These are phyloP conservation scores for Excalfactoria chinensis DNA, from an alignment of 2,113 vertebrate genomes.

Conservation along the genomic window DNA sequence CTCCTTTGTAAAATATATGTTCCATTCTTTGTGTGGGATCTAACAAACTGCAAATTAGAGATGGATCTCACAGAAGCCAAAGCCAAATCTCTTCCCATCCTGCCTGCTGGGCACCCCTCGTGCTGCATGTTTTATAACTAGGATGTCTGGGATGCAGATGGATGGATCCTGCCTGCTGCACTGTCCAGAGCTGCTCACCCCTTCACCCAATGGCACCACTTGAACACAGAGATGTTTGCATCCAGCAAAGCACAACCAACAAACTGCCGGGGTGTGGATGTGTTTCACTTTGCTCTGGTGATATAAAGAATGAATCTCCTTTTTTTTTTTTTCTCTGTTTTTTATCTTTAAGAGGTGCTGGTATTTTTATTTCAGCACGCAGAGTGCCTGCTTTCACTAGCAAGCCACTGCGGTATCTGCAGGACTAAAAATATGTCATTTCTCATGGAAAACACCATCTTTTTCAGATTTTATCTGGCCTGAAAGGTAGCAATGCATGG, in stretches of 20 bases:
- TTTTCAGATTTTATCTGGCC: neutral
- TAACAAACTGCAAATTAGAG: neutral
- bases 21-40: neutral
- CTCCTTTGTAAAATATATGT: neutral
- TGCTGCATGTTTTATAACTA: neutral
- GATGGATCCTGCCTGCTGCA: neutral
- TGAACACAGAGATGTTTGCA: accelerated
- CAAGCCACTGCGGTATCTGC: neutral
- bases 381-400: neutral
- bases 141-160: neutral
- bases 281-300: accelerated
- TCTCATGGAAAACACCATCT: accelerated
- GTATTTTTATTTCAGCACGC: neutral
- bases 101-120: neutral
- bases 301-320: neutral
- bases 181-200: neutral
- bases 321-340: neutral
- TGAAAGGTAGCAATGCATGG: neutral
- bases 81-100: neutral
- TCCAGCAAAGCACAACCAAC: too few relatives aligned
- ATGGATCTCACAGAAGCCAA: neutral
- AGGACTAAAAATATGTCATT: neutral
- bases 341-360: neutral
- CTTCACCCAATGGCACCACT: neutral
- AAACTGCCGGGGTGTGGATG: accelerated